These are phyloP conservation scores for Petrolisthes cinctipes DNA, from an alignment of 2,888 invertebrate species.

Conservation along the genomic window DNA sequence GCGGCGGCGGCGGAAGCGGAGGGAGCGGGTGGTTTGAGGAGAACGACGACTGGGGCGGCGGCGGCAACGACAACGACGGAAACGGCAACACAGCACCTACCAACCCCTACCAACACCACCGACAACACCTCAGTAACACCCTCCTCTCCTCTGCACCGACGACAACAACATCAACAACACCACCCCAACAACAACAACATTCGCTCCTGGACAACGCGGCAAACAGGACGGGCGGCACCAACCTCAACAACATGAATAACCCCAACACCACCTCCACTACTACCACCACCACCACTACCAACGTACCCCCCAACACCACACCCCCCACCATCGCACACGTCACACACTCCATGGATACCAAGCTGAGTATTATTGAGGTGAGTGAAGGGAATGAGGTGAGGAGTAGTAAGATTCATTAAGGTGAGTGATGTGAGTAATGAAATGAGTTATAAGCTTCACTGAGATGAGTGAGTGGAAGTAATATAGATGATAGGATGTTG, in stretches of 20 bases:
- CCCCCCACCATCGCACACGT: slow-evolving; percentile 38
- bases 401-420: no score
- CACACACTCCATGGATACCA: slow-evolving; percentile 49
- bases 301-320: background rate
- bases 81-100: slow-evolving; percentile 49
- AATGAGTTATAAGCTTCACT: background rate
- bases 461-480: background rate
- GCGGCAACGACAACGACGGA: slow-evolving; percentile 55
- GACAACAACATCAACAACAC: background rate
- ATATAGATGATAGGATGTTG: background rate
- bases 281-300: background rate
- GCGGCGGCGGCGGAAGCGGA: background rate
- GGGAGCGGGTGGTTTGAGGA: slow-evolving; percentile 56
- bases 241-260: slow-evolving; percentile 56
- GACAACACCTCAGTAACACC: slow-evolving; percentile 52
- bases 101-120: slow-evolving; percentile 34
- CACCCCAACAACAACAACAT: slow-evolving; percentile 36
- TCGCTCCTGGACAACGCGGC: slow-evolving; percentile 44
- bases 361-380: slow-evolving; percentile 54
- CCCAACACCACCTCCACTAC: slow-evolving; percentile 31
- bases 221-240: slow-evolving; percentile 20
- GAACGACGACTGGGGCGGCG: slow-evolving; percentile 60
- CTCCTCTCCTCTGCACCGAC: background rate
- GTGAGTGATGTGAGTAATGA: no score
- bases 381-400: no score